Conservation (phyloP, 1,140 invertebrate species). For the Seison nebaliae region DNA sequence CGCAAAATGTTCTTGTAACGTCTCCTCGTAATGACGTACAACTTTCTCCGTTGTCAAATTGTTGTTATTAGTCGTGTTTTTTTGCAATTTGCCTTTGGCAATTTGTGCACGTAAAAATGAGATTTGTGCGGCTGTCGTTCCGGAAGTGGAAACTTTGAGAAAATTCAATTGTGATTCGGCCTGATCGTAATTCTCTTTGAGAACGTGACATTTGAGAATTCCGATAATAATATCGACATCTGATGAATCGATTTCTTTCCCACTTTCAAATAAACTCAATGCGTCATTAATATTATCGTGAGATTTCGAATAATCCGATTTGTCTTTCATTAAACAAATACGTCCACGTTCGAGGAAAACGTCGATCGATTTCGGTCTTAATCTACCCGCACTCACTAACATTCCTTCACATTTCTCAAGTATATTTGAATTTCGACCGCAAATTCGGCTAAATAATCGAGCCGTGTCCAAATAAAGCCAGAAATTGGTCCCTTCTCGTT, state of each 20-base stretch:
- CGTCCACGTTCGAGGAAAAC: too few species aligned
- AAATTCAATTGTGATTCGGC: constrained; percentile 57
- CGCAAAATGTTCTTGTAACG: constrained; percentile 1
- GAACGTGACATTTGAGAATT: constrained; percentile 48
- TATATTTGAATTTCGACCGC: constrained; percentile 32
- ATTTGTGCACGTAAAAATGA: too few species aligned
- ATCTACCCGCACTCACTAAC: too few species aligned
- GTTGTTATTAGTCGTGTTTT: constrained; percentile 27
- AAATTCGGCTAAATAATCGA: constrained; percentile 44
- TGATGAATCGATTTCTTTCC: neutral
- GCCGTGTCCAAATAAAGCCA: constrained; percentile 42
- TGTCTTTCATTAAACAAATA: too few species aligned
- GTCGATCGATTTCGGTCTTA: too few species aligned
- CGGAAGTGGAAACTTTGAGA: too few species aligned
- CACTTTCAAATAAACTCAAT: too few species aligned
- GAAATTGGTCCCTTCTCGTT: constrained; percentile 45
- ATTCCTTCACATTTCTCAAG: too few species aligned
- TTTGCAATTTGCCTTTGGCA: constrained; percentile 34
- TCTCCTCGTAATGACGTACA: neutral
- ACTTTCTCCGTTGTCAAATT: constrained; percentile 34
- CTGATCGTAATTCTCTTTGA: constrained; percentile 34
- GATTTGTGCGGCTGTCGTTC: too few species aligned
- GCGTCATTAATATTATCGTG: too few species aligned
- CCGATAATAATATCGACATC: constrained; percentile 25
- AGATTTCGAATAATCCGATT: too few species aligned